phyloP scores from a whole-genome alignment of 2,113 vertebrate genomes.

The Hydropotes inermis region DNA sequence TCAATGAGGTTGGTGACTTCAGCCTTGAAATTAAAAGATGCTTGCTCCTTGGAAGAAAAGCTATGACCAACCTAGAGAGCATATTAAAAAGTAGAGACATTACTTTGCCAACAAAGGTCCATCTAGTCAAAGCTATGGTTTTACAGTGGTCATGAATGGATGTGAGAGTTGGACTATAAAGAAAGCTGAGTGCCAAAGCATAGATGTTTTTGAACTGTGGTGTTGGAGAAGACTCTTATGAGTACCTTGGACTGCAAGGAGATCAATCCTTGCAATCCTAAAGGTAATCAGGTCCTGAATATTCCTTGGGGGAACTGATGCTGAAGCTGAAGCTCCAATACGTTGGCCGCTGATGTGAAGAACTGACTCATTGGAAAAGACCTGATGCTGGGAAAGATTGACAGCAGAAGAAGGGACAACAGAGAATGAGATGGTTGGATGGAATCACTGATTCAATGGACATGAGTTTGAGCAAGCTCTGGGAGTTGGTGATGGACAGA shows the following conservation, averaged over 20 bases:
- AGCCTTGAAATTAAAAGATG: background rate
- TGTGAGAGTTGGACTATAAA: background rate
- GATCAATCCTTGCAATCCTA: background rate
- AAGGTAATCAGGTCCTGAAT: background rate
- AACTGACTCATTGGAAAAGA: background rate
- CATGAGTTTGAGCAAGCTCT: background rate
- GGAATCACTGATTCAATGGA: background rate
- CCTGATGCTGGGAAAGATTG: background rate
- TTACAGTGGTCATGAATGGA: background rate
- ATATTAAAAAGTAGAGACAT: background rate
- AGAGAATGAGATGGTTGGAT: background rate
- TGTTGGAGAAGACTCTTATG: background rate
- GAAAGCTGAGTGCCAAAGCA: background rate
- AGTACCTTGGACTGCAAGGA: background rate
- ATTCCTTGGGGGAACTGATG: background rate
- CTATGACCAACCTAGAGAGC: background rate
- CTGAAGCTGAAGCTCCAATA: background rate
- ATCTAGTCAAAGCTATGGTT: background rate
- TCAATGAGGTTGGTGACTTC: background rate
- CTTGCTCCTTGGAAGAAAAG: background rate
- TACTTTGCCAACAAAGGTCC: background rate
- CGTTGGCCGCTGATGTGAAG: accelerated
- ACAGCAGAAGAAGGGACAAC: background rate
- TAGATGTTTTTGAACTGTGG: background rate
- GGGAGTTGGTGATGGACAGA: background rate